A percentile compares a stretch with the other conserved stretches of the same genome.
phyloP scores from a whole-genome alignment of 35 echinoderm and acorn worm genomes.

The Nesometra sesokonis region DNA sequence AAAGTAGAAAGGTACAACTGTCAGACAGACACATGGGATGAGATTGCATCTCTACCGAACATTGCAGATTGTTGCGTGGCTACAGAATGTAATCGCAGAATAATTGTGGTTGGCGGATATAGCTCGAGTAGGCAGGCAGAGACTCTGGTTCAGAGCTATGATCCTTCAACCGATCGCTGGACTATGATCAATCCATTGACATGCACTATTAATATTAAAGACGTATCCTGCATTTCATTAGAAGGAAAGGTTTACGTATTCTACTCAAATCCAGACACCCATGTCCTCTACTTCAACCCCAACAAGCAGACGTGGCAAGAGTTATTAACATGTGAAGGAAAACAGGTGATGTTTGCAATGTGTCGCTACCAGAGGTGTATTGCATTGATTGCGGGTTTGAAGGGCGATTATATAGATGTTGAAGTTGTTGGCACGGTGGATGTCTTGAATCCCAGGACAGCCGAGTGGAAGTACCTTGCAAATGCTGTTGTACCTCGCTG shows the following conservation, averaged over 20 bases:
- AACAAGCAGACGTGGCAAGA: neutral
- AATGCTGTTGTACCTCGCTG: neutral
- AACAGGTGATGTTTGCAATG: neutral
- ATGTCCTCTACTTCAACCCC: neutral
- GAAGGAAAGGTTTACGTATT: neutral
- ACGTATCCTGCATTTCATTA: neutral
- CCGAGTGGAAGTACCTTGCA: neutral
- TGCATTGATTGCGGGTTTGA: neutral
- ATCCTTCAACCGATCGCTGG: neutral
- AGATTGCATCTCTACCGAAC: neutral
- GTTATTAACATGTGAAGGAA: neutral
- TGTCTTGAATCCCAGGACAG: neutral
- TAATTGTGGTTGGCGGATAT: neutral
- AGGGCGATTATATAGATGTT: neutral
- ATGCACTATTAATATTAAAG: neutral
- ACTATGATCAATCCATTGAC: neutral
- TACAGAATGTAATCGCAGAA: neutral
- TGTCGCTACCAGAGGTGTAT: neutral
- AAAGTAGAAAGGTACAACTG: neutral
- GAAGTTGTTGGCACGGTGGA: neutral
- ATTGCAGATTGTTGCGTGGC: neutral
- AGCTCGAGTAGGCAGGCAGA: neutral
- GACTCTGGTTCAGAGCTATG: neutral
- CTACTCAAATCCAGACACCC: neutral
- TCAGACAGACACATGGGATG: constrained; percentile 6